Evolutionary conservation across 2,797 vertebrate species (phyloP), one percentile per base, ranked within the genome.

Genomic region (Ctenopoma kingsleyae): DNA sequence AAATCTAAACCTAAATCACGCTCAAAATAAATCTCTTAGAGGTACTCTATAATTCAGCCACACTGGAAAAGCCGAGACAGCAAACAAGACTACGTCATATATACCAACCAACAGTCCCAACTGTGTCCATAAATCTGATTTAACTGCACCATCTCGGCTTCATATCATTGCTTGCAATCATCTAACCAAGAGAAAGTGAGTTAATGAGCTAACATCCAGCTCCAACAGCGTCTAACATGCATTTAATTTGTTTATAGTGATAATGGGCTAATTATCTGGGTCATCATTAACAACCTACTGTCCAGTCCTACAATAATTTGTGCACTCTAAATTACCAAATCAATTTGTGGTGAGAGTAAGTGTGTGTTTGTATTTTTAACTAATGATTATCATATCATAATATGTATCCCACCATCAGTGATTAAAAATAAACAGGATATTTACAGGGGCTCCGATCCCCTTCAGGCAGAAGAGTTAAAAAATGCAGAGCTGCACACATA

Each of bases 21-120:
- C 84, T 87, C 68, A 76, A 84, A 89, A 91, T 88, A 88, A 88
- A 89, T 84, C 74, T 85, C 54, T 49, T 12, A 27, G 59, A 74
- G 65, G 49, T 44, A 67, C 71, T 86, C 88, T 87, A 55, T 88
- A 87, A 91, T 91, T 91, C 76, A 80, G 73, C 56, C 67, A 52
- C 15, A 7, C 65, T 86, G 83, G 70, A 82, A 85, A 88, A 74
- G 65, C 54, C 11, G 10, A 67, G 67, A 80, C 58, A 62, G 74
- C 62, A 81, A 76, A 85, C 66, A 75, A 76, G 65, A 48, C 36
- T 11, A 60, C 49, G 54, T 85, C 81, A 86, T 63, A 63, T 69
- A 48, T 9, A 79, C 53, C 49, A 55, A 70, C 50, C 52, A 58
- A 52, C 43, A 25, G 44, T 55, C 53, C n/a, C 67, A 52, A 20